Evolutionary conservation across 2,797 vertebrate genomes (phyloP), one percentile per base, ranked within the genome.

Genomic region (Cossypha dichroa): DNA sequence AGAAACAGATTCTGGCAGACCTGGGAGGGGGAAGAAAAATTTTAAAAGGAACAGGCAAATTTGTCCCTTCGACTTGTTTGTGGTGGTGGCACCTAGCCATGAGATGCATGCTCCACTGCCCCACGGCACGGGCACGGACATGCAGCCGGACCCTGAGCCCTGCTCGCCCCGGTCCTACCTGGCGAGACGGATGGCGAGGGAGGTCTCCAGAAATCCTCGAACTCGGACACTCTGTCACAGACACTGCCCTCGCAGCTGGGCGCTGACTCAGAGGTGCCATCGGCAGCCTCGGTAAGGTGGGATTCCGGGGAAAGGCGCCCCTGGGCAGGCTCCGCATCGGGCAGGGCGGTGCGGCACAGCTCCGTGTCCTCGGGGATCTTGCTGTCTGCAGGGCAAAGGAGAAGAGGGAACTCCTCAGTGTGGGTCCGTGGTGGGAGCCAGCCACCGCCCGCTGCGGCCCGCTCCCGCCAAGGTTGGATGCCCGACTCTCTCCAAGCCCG

Each of bases 141-240:
- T 2, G 7, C 31, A 51, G 80, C 22, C 28, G 3, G 46, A 62
- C 41, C 16, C 22, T 17, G 31, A 51, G 33, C 6, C 22, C n/a
- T 3, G 52, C 43, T 29, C 28, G 12, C 45, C 48, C 18, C 40
- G 4, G 5, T 70, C 94, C 64, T 94, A 90, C 77, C 99, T 85
- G 99, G 99, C 4, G 99, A 99, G n/a, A 98, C 99, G 5, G 99
- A 99, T 21, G 99, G 99, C 15, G 99, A 99, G 9, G 99, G 99
- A 52, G 99, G 99, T 95, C 99, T 99, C 99, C 99, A 99, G 95
- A 98, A 99, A 94, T 99, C 99, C 91, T 99, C 99, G 31, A 98
- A 98, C 55, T 99, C 99, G 5, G 98, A 98, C 68, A 98, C 98
- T 20, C 92, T 93, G 46, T 98, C 98, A n/a, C 98, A 98, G 73